These are phyloP conservation scores for human DNA, from an alignment of 2,113 vertebrate genomes.

Conservation along the genomic window GRCh38 chr9:96828501-96829000, in stretches of 20 bases:
- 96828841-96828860: neutral
- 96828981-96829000: neutral
- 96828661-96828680: neutral
- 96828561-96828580: no score
- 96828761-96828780: neutral
- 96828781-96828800: neutral
- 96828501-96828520: neutral
- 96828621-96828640: no score
- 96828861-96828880: neutral
- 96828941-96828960: neutral
- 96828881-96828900: neutral
- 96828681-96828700: neutral
- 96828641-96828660: neutral
- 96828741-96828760: neutral
- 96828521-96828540: neutral
- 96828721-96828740: neutral
- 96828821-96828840: neutral
- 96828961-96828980: neutral
- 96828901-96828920: neutral
- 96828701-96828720: neutral
- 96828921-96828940: neutral
- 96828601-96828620: no score
- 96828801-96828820: neutral
- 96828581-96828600: no score
- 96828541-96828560: neutral